Evolutionary conservation across 2,888 invertebrate genomes (phyloP).

Genomic region (Sialis lutaria): DNA sequence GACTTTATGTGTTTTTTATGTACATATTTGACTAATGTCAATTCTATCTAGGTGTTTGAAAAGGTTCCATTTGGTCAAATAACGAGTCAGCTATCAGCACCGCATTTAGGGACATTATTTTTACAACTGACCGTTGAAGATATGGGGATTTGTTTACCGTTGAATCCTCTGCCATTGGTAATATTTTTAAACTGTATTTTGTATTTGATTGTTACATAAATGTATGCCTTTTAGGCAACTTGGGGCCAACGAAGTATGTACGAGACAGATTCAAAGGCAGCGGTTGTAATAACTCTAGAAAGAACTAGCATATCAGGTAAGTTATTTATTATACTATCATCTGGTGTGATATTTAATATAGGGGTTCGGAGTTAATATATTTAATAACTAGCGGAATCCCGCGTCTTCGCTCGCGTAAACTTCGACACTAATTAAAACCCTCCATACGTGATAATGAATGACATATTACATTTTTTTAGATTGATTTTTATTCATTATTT

Average conservation of each 20-base stretch:
- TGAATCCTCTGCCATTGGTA: slow-evolving; percentile 64
- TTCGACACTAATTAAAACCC: too few relatives aligned
- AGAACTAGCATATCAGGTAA: slow-evolving; percentile 71
- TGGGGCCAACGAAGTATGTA: slow-evolving; percentile 48
- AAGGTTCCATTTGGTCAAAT: slow-evolving; percentile 65
- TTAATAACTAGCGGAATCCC: too few relatives aligned
- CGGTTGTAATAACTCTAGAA: slow-evolving; percentile 90
- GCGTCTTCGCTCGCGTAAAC: too few relatives aligned
- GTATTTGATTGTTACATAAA: slow-evolving; percentile 2
- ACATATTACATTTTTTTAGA: too few relatives aligned
- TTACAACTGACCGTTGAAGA: slow-evolving; percentile 90
- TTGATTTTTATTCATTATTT: too few relatives aligned
- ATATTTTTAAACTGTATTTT: slow-evolving; percentile 7
- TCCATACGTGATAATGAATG: too few relatives aligned
- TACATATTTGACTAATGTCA: neutral
- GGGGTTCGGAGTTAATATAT: too few relatives aligned
- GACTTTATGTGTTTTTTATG: slow-evolving; percentile 18
- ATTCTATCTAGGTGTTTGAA: slow-evolving; percentile 33
- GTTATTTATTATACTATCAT: slow-evolving; percentile 1
- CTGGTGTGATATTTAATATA: too few relatives aligned
- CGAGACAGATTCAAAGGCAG: slow-evolving; percentile 69
- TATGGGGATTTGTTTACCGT: slow-evolving; percentile 87
- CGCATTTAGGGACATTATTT: slow-evolving; percentile 76
- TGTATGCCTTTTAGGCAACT: slow-evolving; percentile 24
- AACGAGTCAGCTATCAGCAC: slow-evolving; percentile 57